phyloP scores from a whole-genome alignment of 1,140 invertebrate species.

The Drosophila littoralis region DNA sequence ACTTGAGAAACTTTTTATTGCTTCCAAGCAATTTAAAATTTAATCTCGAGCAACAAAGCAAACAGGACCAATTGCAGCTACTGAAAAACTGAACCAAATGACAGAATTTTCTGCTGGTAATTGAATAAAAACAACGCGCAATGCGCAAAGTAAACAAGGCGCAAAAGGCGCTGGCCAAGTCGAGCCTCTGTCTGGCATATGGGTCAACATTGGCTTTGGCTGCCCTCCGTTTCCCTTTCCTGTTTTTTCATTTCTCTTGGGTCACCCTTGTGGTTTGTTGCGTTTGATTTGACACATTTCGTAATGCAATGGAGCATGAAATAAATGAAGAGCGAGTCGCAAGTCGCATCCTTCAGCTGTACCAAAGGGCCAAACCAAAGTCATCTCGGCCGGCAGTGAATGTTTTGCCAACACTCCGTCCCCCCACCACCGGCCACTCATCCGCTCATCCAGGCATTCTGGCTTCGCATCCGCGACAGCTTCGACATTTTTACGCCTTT shows the following conservation, averaged over 20 bases:
- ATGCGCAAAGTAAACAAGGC: slow-evolving; percentile 61
- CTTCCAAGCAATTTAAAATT: slow-evolving; percentile 81
- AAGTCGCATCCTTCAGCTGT: slow-evolving; percentile 12
- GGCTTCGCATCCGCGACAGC: slow-evolving; percentile 17
- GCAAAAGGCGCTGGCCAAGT: slow-evolving; percentile 14
- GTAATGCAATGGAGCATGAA: slow-evolving; percentile 74
- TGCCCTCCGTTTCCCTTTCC: not conserved
- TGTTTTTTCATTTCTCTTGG: not conserved
- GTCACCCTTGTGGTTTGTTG: slow-evolving; percentile 44
- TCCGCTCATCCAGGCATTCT: not conserved
- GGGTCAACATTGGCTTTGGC: slow-evolving; percentile 6
- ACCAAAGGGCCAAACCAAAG: slow-evolving; percentile 9
- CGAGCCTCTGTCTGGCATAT: slow-evolving; percentile 11
- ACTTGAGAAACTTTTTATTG: slow-evolving; percentile 83
- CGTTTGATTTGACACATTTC: slow-evolving; percentile 74
- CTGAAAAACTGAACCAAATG: slow-evolving; percentile 19
- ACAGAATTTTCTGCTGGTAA: slow-evolving; percentile 63
- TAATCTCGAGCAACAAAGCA: slow-evolving; percentile 62
- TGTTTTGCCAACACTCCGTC: slow-evolving; percentile 4
- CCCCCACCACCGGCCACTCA: not conserved
- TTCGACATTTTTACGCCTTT: slow-evolving; percentile 75
- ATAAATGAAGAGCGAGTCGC: slow-evolving; percentile 62
- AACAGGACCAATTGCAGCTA: slow-evolving; percentile 58
- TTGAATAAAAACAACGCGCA: slow-evolving; percentile 75
- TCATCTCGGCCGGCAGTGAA: not conserved